Percentiles rank a stretch among this genome's conserved stretches.
Evolutionary conservation across 2,113 vertebrate genomes (phyloP).

Genomic region (Cricetomys ansorgei): DNA sequence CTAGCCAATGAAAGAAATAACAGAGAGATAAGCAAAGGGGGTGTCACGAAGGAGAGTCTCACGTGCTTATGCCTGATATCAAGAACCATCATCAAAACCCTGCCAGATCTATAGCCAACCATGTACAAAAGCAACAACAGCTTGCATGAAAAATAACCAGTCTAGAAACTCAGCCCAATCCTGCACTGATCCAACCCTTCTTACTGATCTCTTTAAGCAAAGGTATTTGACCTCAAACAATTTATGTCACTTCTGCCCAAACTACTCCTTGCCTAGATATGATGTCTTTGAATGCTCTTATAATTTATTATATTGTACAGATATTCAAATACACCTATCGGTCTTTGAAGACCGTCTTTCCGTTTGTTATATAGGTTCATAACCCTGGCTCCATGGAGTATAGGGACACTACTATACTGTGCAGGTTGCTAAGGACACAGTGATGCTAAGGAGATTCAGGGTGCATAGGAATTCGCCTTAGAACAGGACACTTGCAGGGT

Average conservation of each 20-base stretch:
- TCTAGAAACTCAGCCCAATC: neutral
- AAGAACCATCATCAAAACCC: neutral
- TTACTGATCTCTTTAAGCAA: neutral
- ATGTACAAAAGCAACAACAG: neutral
- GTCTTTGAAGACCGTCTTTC: neutral
- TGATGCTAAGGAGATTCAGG: neutral
- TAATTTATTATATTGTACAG: neutral
- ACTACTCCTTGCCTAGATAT: neutral
- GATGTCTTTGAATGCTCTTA: neutral
- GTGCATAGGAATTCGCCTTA: conserved; percentile 2
- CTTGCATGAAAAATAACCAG: neutral
- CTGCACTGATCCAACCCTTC: neutral
- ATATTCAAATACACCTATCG: neutral
- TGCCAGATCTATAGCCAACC: neutral
- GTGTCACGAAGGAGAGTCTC: neutral
- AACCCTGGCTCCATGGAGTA: neutral
- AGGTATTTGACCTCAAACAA: neutral
- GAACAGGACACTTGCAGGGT: neutral
- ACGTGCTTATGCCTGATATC: neutral
- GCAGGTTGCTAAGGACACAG: neutral
- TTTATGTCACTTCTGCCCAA: neutral
- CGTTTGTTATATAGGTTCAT: neutral
- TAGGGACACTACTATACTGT: neutral
- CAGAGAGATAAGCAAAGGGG: neutral
- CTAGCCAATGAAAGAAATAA: neutral